A percentile compares a stretch with the other conserved stretches of the same genome.
These are phyloP conservation scores for Pinctada fucata DNA, from an alignment of 2,888 invertebrate genomes.

Conservation along the genomic window DNA sequence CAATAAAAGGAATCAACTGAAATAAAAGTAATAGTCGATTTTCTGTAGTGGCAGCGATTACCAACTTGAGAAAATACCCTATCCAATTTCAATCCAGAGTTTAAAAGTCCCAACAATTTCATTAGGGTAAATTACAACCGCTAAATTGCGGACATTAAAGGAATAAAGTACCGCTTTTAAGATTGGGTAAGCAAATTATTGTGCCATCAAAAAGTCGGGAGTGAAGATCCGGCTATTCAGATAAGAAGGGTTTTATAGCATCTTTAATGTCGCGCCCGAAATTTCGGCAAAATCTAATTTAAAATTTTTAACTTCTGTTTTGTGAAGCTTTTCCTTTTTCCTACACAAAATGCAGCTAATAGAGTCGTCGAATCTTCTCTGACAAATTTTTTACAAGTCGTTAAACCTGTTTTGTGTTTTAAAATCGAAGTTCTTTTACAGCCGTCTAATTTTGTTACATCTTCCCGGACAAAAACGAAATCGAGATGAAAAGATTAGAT, in stretches of 20 bases:
- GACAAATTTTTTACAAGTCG: background rate
- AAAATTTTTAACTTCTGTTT: background rate
- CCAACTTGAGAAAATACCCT: constrained; percentile 14
- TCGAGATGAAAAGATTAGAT: background rate
- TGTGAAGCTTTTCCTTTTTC: background rate
- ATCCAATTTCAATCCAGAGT: constrained; percentile 14
- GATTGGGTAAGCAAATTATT: constrained; percentile 24
- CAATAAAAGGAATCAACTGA: constrained; percentile 20
- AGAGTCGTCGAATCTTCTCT: background rate
- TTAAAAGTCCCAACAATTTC: constrained; percentile 18
- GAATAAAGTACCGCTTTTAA: constrained; percentile 18
- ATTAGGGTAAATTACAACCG: constrained; percentile 14
- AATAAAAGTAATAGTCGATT: constrained; percentile 17
- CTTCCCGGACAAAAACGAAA: background rate
- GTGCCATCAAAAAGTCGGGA: constrained; percentile 14
- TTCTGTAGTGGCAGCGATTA: constrained; percentile 4
- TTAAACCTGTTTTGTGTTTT: background rate
- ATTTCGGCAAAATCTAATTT: background rate
- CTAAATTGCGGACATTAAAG: constrained; percentile 22
- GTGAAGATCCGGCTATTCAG: background rate
- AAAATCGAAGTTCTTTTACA: background rate
- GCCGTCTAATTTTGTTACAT: background rate
- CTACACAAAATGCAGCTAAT: background rate
- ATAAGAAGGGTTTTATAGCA: background rate
- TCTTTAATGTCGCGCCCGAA: background rate